A percentile compares a stretch with the other conserved stretches of the same genome.
phyloP scores from a whole-genome alignment of 2,113 vertebrate genomes.

The Sturnira hondurensis region DNA sequence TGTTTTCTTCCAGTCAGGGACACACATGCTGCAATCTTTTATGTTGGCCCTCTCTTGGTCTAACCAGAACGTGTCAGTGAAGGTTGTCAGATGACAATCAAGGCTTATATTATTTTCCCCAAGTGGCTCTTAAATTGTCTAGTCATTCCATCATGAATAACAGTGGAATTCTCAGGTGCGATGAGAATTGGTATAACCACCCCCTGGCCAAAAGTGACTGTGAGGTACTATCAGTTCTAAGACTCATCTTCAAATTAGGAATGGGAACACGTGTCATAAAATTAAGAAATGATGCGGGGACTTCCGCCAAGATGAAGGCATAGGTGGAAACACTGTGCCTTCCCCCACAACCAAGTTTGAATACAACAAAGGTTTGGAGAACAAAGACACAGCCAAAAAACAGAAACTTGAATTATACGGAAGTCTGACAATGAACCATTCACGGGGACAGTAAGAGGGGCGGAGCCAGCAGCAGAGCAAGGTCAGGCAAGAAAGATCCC shows the following conservation, averaged over 20 bases:
- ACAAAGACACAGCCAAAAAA: too few relatives aligned
- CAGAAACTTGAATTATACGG: too few relatives aligned
- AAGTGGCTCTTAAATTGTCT: not conserved
- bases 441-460: too few relatives aligned
- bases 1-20: not conserved
- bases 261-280: accelerated
- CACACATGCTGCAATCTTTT: not conserved
- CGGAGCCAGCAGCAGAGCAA: too few relatives aligned
- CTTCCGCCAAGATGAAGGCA: too few relatives aligned
- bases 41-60: not conserved
- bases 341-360: too few relatives aligned
- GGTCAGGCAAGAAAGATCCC: too few relatives aligned
- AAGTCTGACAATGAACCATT: too few relatives aligned
- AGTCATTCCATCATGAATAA: accelerated
- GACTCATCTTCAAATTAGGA: not conserved
- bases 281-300: accelerated
- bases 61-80: not conserved
- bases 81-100: not conserved
- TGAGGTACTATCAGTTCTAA: not conserved
- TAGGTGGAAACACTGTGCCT: too few relatives aligned
- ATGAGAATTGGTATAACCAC: accelerated
- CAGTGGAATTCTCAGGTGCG: not conserved
- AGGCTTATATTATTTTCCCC: not conserved
- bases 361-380: too few relatives aligned
- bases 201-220: not conserved